Conservation (phyloP, 2,797 vertebrate species). For the Eleutherodactylus coqui region DNA sequence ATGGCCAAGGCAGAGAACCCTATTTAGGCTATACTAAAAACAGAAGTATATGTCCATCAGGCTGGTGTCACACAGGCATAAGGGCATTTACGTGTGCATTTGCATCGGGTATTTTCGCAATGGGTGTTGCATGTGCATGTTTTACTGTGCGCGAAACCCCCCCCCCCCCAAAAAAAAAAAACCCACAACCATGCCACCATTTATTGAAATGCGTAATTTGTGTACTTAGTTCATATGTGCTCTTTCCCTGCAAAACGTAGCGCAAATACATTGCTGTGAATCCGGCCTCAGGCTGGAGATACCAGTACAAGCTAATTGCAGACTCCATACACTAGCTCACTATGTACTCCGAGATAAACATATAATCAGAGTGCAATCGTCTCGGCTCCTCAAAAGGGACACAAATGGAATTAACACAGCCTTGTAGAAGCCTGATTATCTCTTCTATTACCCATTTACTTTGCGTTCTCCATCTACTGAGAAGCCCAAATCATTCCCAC, state of each 20-base stretch:
- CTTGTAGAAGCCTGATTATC: constrained; percentile 32
- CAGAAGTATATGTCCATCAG: background rate
- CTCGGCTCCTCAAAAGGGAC: background rate
- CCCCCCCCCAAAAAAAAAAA: too few relatives aligned
- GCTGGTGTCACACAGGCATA: too few relatives aligned
- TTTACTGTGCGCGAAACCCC: too few relatives aligned
- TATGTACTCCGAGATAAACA: constrained; percentile 11
- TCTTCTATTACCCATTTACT: constrained; percentile 5
- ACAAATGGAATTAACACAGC: constrained; percentile 11
- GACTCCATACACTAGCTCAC: background rate
- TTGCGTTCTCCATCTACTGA: background rate
- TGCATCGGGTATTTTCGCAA: too few relatives aligned
- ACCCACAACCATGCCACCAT: too few relatives aligned
- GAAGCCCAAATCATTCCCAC: background rate
- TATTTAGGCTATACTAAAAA: background rate
- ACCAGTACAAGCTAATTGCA: background rate
- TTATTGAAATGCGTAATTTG: too few relatives aligned
- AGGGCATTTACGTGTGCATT: too few relatives aligned
- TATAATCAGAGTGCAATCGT: background rate
- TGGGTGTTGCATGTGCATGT: too few relatives aligned
- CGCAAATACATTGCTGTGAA: too few relatives aligned
- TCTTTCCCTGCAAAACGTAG: too few relatives aligned
- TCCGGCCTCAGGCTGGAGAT: too few relatives aligned
- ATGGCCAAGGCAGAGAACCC: background rate
- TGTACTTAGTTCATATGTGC: too few relatives aligned